These are phyloP conservation scores for Neomonachus schauinslandi DNA, from an alignment of 2,113 vertebrate species.

Conservation along the genomic window DNA sequence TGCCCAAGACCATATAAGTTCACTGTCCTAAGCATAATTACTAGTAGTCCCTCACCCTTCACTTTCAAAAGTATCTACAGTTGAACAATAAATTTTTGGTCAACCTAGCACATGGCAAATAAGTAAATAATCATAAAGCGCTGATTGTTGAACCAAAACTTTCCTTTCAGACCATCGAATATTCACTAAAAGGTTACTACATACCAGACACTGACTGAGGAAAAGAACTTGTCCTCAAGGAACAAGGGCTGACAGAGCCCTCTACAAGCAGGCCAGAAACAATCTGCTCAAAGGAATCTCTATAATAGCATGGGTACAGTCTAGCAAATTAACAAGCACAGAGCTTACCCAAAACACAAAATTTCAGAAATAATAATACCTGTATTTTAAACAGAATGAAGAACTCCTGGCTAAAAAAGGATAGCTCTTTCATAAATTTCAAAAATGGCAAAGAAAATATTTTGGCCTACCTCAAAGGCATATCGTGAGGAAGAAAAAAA, in stretches of 20 bases:
- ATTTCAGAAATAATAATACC: neutral
- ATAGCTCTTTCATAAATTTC: neutral
- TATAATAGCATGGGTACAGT: neutral
- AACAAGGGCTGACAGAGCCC: neutral
- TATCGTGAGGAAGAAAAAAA: slow-evolving; percentile 19
- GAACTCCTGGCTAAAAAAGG: neutral
- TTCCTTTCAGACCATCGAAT: neutral
- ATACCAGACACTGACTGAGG: neutral
- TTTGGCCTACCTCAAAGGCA: neutral
- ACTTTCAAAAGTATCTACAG: slow-evolving; percentile 17
- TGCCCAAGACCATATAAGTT: neutral
- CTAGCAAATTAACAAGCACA: neutral
- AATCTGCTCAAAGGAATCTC: neutral
- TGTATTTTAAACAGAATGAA: slow-evolving; percentile 41
- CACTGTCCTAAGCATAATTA: neutral
- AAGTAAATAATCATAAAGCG: neutral
- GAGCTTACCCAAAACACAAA: slow-evolving; percentile 21
- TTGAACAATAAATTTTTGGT: neutral
- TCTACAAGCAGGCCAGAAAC: neutral
- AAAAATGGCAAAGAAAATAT: slow-evolving; percentile 52
- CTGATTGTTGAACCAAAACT: neutral
- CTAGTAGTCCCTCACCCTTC: neutral
- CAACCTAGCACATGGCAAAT: neutral
- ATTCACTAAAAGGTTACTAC: neutral
- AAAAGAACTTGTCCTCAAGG: slow-evolving; percentile 19